phyloP scores from a whole-genome alignment of 2,888 invertebrate species.

The Atethmia centrago region DNA sequence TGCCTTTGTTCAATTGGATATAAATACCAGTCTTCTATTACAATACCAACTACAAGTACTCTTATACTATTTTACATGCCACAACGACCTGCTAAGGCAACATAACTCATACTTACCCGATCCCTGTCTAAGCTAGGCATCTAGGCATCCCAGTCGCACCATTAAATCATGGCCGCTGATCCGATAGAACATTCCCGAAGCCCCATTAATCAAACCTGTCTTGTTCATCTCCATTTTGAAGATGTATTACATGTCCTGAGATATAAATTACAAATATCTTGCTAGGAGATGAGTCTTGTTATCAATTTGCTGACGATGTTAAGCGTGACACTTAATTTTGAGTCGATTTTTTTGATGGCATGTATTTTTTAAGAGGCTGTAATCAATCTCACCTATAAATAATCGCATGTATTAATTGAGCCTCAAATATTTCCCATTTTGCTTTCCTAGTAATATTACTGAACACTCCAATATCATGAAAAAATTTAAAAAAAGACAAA shows the following conservation, averaged over 20 bases:
- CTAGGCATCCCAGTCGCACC: constrained; percentile 39
- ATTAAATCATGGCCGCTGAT: constrained; percentile 63
- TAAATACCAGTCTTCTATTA: neutral
- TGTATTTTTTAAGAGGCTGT: neutral
- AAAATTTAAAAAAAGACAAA: no score
- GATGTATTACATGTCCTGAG: constrained; percentile 46
- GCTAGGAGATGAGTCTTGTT: constrained; percentile 44
- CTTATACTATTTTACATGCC: neutral
- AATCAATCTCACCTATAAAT: constrained; percentile 4
- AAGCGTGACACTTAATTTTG: constrained; percentile 40
- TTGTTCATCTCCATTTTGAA: constrained; percentile 54
- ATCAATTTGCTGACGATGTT: constrained; percentile 30
- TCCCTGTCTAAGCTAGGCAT: constrained; percentile 44
- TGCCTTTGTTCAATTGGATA: neutral
- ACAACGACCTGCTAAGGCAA: neutral
- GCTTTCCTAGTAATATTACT: no score
- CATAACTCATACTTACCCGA: constrained; percentile 49
- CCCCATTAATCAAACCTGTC: constrained; percentile 62
- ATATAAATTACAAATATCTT: constrained; percentile 51
- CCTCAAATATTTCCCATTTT: no score
- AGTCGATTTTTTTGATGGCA: neutral
- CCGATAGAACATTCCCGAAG: constrained; percentile 49
- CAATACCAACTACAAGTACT: neutral
- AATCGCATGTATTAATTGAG: no score
- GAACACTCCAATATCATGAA: no score